phyloP scores from a whole-genome alignment of 2,888 invertebrate genomes.

The Drosophila lacicola region DNA sequence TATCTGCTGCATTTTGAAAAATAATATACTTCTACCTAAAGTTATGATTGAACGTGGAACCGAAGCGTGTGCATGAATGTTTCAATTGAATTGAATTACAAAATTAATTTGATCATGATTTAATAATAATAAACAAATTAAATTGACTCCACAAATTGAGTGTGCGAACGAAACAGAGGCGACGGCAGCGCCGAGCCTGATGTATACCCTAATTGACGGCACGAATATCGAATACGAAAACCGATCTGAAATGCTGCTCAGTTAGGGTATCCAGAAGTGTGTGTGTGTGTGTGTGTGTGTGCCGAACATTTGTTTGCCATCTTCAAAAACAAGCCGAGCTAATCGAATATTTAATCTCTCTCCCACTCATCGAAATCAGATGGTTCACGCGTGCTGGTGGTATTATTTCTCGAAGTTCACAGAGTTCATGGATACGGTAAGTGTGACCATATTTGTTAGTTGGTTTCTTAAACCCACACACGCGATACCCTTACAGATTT shows the following conservation, averaged over 20 bases:
- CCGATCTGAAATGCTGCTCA: background rate
- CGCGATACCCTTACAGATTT: constrained; percentile 88
- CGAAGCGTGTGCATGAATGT: constrained; percentile 59
- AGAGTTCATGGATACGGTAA: constrained; percentile 97
- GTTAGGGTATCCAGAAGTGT: constrained; percentile 35
- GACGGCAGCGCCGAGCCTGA: constrained; percentile 23
- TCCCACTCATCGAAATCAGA: constrained; percentile 86
- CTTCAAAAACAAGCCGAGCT: constrained; percentile 10
- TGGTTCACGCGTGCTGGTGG: constrained; percentile 97
- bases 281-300: background rate
- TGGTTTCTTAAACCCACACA: constrained; percentile 22
- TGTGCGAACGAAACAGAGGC: constrained; percentile 13
- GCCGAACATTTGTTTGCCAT: background rate
- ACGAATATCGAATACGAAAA: background rate
- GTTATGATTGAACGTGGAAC: constrained; percentile 29
- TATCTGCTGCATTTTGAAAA: constrained; percentile 48
- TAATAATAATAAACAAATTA: constrained; percentile 28
- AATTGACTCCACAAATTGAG: constrained; percentile 26
- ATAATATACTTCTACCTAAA: constrained; percentile 51
- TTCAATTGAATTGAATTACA: constrained; percentile 29
- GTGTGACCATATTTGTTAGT: constrained; percentile 78
- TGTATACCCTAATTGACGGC: constrained; percentile 31
- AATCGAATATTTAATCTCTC: constrained; percentile 25
- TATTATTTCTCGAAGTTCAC: constrained; percentile 98
- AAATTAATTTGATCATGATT: constrained; percentile 48